Conservation (phyloP, 2,113 vertebrate genomes). For the Girardinichthys multiradiatus region DNA sequence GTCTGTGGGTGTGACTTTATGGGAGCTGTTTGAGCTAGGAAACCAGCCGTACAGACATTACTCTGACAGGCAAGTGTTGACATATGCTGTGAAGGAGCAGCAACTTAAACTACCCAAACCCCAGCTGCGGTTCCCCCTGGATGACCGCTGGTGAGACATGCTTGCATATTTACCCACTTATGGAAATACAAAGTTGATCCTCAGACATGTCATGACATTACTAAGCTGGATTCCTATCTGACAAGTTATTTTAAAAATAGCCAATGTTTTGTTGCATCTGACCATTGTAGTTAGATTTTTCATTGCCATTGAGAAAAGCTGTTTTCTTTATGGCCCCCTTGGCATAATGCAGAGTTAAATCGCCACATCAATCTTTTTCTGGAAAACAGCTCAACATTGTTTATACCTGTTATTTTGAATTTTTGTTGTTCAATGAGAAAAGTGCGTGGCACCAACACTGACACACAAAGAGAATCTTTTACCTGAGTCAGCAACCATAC, state of each 20-base stretch:
- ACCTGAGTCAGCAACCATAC: conserved; percentile 39
- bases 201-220: background rate
- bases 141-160: conserved; percentile 92
- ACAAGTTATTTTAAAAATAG: conserved; percentile 27
- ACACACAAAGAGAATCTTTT: conserved; percentile 17
- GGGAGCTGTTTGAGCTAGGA: conserved; percentile 96
- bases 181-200: background rate
- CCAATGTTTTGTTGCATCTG: conserved; percentile 5
- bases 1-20: conserved; percentile 94
- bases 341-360: conserved; percentile 33
- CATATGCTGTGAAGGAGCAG: conserved; percentile 94
- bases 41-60: conserved; percentile 92
- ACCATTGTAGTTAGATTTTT: conserved; percentile 42
- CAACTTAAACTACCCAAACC: conserved; percentile 95
- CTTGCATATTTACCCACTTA: background rate
- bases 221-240: conserved; percentile 3
- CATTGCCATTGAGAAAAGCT: conserved; percentile 33
- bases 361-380: conserved; percentile 49
- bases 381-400: conserved; percentile 37
- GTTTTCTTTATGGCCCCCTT: conserved; percentile 60
- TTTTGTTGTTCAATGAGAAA: conserved; percentile 34
- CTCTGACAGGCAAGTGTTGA: conserved; percentile 94
- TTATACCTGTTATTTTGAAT: conserved; percentile 40
- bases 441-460: conserved; percentile 1
- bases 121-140: conserved; percentile 86